These are phyloP conservation scores for Pithys albifrons DNA, from an alignment of 2,113 vertebrate species.

Conservation along the genomic window DNA sequence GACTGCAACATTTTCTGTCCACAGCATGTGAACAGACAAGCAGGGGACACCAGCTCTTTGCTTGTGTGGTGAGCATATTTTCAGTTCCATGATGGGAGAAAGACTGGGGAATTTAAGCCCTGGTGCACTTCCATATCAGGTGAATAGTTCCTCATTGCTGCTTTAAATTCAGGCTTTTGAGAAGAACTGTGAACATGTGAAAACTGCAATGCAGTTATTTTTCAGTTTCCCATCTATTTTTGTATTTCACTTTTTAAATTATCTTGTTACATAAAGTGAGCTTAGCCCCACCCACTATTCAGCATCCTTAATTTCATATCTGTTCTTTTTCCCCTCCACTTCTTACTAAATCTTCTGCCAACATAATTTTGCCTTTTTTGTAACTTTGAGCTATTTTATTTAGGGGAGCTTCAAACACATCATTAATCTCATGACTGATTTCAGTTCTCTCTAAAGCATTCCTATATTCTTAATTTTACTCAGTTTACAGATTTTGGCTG, in stretches of 20 bases:
- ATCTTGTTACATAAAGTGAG: conserved; percentile 26
- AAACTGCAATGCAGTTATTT: conserved; percentile 51
- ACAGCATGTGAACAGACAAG: background rate
- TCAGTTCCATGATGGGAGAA: background rate
- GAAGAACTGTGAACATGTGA: background rate
- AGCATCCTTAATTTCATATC: background rate
- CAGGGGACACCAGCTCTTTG: background rate
- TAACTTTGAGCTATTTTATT: background rate
- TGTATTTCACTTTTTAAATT: conserved; percentile 19
- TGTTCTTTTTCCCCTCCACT: background rate
- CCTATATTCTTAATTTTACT: background rate
- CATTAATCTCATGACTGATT: background rate
- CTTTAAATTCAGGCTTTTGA: conserved; percentile 18
- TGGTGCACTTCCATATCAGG: background rate
- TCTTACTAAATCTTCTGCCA: background rate
- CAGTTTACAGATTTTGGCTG: background rate
- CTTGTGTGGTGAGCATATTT: background rate
- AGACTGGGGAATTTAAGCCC: background rate
- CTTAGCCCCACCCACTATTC: background rate
- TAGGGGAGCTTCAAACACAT: background rate
- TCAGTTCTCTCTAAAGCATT: background rate
- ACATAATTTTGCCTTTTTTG: background rate
- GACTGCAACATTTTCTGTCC: background rate
- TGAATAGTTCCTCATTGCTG: background rate
- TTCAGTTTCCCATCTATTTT: conserved; percentile 14